phyloP scores from a whole-genome alignment of 2,888 invertebrate species.

The Balanococcus diminutus region DNA sequence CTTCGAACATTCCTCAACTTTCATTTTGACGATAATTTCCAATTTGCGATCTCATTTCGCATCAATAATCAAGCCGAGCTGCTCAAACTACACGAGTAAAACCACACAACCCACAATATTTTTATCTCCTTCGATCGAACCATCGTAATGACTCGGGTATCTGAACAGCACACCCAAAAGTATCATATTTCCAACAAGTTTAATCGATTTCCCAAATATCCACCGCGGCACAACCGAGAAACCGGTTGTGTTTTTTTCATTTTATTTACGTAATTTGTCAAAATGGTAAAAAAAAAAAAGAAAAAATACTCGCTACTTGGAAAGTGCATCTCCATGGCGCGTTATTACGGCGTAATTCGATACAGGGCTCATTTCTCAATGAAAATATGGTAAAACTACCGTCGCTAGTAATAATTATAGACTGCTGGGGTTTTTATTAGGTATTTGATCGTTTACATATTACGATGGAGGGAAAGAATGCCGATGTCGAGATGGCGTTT shows the following conservation, averaged over 20 bases:
- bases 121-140: too few relatives aligned
- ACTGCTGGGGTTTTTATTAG: not conserved
- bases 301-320: not conserved
- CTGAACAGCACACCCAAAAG: not conserved
- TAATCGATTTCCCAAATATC: conserved; percentile 18
- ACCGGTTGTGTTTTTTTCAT: not conserved
- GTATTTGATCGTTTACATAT: not conserved
- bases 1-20: too few relatives aligned
- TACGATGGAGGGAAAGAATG: not conserved
- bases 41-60: too few relatives aligned
- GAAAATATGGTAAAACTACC: not conserved
- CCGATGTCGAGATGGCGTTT: not conserved
- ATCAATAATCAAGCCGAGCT: too few relatives aligned
- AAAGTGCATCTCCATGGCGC: not conserved
- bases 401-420: not conserved
- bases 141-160: not conserved
- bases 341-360: not conserved
- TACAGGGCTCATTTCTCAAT: not conserved
- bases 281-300: not conserved
- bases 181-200: conserved; percentile 1
- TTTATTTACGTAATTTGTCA: conserved; percentile 17
- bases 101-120: too few relatives aligned
- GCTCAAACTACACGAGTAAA: too few relatives aligned
- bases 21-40: too few relatives aligned
- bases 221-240: not conserved